phyloP scores from a whole-genome alignment of 2,113 vertebrate genomes.

The Syrrhaptes paradoxus region DNA sequence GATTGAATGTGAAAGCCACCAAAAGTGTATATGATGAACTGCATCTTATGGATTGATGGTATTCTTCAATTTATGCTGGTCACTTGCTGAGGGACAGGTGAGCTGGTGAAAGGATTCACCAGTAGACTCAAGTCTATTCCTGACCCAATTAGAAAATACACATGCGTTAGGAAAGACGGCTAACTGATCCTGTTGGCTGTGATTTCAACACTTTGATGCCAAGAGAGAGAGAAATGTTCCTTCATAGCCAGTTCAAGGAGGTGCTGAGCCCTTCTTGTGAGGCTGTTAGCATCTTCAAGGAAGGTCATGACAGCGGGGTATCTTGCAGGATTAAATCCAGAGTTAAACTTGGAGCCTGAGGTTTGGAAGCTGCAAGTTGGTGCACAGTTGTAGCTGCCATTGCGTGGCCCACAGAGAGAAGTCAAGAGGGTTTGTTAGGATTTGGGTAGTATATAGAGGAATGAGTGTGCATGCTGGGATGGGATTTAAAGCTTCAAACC shows the following conservation, averaged over 20 bases:
- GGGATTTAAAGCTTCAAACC: slow-evolving; percentile 61
- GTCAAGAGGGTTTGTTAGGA: background rate
- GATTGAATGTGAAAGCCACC: background rate
- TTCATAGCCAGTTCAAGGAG: background rate
- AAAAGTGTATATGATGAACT: background rate
- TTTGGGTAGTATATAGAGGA: background rate
- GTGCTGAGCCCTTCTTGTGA: background rate
- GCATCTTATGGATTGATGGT: background rate
- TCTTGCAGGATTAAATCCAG: background rate
- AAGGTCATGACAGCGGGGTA: background rate
- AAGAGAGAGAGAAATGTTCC: background rate
- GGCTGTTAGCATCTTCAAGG: background rate
- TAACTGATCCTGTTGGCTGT: background rate
- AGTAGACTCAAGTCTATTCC: background rate
- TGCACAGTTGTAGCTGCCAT: background rate
- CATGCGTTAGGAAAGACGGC: background rate
- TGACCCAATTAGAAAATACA: background rate
- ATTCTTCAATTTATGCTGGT: background rate
- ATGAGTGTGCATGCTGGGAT: slow-evolving; percentile 24
- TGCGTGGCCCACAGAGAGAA: background rate
- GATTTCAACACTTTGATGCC: background rate
- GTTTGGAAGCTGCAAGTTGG: background rate
- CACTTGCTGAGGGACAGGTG: background rate
- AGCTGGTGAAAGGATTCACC: background rate
- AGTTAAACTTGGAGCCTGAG: background rate